Base-by-base conservation (phyloP, 2,113 vertebrate genomes). In the Hemiprocne comata region DNA sequence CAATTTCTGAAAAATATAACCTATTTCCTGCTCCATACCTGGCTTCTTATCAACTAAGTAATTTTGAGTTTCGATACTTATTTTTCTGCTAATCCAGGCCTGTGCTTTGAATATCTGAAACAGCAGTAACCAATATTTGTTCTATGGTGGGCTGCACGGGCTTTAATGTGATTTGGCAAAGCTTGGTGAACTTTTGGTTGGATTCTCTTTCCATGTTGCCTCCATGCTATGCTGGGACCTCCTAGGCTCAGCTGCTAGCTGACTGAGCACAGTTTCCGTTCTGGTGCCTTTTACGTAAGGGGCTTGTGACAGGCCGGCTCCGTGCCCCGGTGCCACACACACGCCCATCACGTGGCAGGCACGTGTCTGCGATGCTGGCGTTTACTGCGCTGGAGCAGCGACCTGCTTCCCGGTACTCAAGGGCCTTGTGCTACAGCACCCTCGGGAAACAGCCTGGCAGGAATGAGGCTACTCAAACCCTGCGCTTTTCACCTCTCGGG, bases 361-460 rank as follows among this genome's bases (percentile, higher is more conserved):
- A 0, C 2, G 6, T 26, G 9, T 62, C 62, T 34, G 87, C 26
- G 2, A 0, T 0, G 0, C 29, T 44, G 90, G 26, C 53, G 28
- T 75, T 38, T 31, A 7, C 53, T n/a, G 71, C 15, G 10, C 57
- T 62, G 62, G 17, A 67, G 25, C 74, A 54, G 54, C 7, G 26
- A 13, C 24, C 53, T 33, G 33, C 38, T 71, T 64, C 79, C 25
- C 14, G 1, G 57, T 73, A 17, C 54, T 69, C 50, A 11, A 67
- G 42, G 28, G 31, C 21, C 13, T 4, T 18, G 44, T 51, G 58
- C 53, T 75, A 38, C 54, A 28, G 53, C 5, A 48, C 48, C 7
- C 48, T 60, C 13, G 10, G 50, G 15, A 54, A 74, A 44, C n/a
- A 33, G 61, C 62, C 34, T 44, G 36, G 19, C 34, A 34, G 62